A percentile compares a stretch with the other conserved stretches of the same genome.
phyloP scores from a whole-genome alignment of 2,113 vertebrate species.

The Amblyornis subalaris region DNA sequence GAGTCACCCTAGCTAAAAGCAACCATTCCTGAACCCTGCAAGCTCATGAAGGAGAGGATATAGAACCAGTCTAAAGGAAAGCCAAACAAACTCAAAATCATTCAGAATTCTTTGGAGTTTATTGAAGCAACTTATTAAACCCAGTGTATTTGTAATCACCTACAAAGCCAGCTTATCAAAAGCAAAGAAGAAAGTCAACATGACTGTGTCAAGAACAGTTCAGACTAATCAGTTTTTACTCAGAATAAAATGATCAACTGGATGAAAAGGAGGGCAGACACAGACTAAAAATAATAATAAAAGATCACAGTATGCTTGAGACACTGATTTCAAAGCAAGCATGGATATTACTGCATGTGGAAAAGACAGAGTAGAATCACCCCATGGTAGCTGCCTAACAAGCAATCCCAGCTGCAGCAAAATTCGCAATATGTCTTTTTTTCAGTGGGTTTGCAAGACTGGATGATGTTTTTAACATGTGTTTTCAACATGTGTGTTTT shows the following conservation, averaged over 20 bases:
- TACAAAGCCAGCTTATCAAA: not conserved
- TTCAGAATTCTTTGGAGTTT: not conserved
- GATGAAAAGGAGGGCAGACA: not conserved
- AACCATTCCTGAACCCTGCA: not conserved
- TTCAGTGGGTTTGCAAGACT: not conserved
- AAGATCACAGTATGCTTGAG: not conserved
- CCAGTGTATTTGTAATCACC: not conserved
- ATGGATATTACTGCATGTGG: not conserved
- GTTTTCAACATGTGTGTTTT: not conserved
- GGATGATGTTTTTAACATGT: not conserved
- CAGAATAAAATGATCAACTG: not conserved
- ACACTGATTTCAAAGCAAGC: not conserved
- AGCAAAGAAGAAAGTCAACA: not conserved
- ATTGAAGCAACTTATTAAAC: not conserved
- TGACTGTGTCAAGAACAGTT: not conserved
- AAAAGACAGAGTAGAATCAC: accelerated
- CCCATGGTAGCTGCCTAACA: not conserved
- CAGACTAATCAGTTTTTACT: not conserved
- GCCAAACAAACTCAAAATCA: not conserved
- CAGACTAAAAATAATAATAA: not conserved
- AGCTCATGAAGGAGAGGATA: not conserved
- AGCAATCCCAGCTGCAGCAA: not conserved
- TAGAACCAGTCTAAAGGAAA: not conserved
- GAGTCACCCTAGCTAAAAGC: not conserved
- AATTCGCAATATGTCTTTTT: not conserved